Base-by-base conservation (phyloP, 2,888 invertebrate species). In the Mimas tiliae region DNA sequence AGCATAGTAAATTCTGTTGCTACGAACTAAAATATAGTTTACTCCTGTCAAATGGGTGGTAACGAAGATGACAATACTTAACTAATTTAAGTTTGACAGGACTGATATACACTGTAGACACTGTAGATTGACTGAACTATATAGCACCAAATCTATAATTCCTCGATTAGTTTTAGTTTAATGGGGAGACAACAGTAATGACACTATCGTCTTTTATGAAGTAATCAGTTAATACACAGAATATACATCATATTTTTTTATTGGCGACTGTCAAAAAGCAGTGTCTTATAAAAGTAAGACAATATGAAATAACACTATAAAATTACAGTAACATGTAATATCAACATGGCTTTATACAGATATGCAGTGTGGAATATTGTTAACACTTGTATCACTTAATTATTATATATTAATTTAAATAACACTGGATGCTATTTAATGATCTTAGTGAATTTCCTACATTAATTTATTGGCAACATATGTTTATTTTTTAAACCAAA, bases 221-320 rank as follows among this genome's bases (percentile, higher is more conserved):
- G n/a, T 47, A 47, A 0, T 2, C 14, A n/a, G 2, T 33, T 9
- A 48, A 21, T 48, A 63, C 66, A 71, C 69, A 69, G 63, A 74
- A 75, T 66, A 68, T 72, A 68, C 21, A 14, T 70, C 65, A 72
- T 79, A 78, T 74, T 78, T 73, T 78, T 76, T 78, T 80, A 77
- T 81, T 80, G 75, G 76, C 76, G 76, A 77, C 76, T 80, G 72
- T 71, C 73, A 75, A 77, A 74, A 78, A 81, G 78, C 75, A 75
- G 75, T 72, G 78, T 79, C 79, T 78, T 77, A 72, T 75, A 79
- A 78, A 80, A 76, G 73, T 78, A 77, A 80, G 81, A 81, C 79
- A 72, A 65, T 75, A 77, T 69, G 72, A 74, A 75, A 72, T 77
- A 79, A 77, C 77, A 81, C 78, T 80, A 42, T 72, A 78, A 78